These are phyloP conservation scores for Danaus melanippus DNA, from an alignment of 1,140 invertebrate species.

Conservation along the genomic window DNA sequence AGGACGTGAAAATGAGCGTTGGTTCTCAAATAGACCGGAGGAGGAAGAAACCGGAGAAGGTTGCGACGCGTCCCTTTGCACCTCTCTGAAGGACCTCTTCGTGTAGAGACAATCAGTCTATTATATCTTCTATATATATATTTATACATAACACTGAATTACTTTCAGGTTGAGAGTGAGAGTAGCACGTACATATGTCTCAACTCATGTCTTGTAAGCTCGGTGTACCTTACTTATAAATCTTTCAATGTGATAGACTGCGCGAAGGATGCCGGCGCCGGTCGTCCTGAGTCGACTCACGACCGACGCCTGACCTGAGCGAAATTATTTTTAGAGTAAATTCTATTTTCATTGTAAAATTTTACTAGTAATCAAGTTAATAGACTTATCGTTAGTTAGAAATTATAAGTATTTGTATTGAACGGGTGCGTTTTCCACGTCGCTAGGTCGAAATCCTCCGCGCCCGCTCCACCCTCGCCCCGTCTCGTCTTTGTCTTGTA, in stretches of 20 bases:
- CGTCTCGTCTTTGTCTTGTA: constrained; percentile 63
- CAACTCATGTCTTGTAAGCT: constrained; percentile 17
- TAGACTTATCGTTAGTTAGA: constrained; percentile 66
- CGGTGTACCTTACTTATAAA: constrained; percentile 52
- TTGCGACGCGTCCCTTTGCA: constrained; percentile 83
- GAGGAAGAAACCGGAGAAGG: constrained; percentile 78
- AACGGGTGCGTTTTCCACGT: constrained; percentile 57
- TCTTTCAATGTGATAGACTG: constrained; percentile 69
- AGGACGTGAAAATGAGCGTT: constrained; percentile 45
- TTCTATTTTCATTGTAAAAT: constrained; percentile 72
- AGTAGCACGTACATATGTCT: constrained; percentile 15
- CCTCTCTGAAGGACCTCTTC: constrained; percentile 86
- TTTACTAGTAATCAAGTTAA: constrained; percentile 64
- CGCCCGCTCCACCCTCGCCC: constrained; percentile 40
- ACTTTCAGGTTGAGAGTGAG: constrained; percentile 38
- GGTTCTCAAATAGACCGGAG: constrained; percentile 65
- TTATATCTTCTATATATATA: constrained; percentile 51
- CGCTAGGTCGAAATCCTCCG: constrained; percentile 37
- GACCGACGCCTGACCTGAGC: constrained; percentile 49
- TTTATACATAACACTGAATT: constrained; percentile 44
- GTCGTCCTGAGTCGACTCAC: constrained; percentile 53
- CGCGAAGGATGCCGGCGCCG: constrained; percentile 50
- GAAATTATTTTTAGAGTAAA: constrained; percentile 68
- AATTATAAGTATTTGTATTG: constrained; percentile 60
- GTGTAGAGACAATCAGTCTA: constrained; percentile 64